These are phyloP conservation scores for Catocala sponsa DNA, from an alignment of 2,888 invertebrate species.

Conservation along the genomic window DNA sequence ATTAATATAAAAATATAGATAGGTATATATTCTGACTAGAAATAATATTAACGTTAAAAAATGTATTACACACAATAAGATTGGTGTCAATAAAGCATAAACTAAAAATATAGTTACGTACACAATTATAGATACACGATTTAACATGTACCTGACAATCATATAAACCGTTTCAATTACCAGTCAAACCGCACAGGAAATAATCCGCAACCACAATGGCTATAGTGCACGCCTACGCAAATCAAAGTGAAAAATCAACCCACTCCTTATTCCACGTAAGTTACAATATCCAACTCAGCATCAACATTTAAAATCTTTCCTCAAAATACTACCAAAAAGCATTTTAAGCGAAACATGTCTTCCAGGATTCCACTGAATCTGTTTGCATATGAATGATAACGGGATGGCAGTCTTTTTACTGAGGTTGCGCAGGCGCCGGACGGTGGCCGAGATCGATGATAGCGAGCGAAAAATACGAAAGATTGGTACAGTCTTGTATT, in stretches of 20 bases:
- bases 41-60: too few species aligned
- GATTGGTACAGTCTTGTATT: background rate
- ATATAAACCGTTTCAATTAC: too few species aligned
- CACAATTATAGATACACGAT: too few species aligned
- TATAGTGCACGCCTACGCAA: background rate
- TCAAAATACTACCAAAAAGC: constrained; percentile 15
- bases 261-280: background rate
- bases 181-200: too few species aligned
- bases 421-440: constrained; percentile 35
- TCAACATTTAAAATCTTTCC: constrained; percentile 18
- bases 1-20: too few species aligned
- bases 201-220: too few species aligned
- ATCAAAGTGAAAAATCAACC: background rate
- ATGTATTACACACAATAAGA: too few species aligned
- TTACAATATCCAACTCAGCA: background rate
- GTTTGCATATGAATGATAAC: constrained; percentile 51
- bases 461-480: constrained; percentile 12
- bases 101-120: too few species aligned
- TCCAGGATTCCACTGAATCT: constrained; percentile 32
- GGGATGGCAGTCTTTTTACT: constrained; percentile 34
- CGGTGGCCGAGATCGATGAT: constrained; percentile 40
- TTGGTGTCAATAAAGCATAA: too few species aligned
- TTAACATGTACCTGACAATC: too few species aligned
- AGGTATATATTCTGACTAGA: too few species aligned
- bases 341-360: constrained; percentile 20